Evolutionary conservation across 2,888 invertebrate genomes (phyloP).

Genomic region (Thyatira batis): DNA sequence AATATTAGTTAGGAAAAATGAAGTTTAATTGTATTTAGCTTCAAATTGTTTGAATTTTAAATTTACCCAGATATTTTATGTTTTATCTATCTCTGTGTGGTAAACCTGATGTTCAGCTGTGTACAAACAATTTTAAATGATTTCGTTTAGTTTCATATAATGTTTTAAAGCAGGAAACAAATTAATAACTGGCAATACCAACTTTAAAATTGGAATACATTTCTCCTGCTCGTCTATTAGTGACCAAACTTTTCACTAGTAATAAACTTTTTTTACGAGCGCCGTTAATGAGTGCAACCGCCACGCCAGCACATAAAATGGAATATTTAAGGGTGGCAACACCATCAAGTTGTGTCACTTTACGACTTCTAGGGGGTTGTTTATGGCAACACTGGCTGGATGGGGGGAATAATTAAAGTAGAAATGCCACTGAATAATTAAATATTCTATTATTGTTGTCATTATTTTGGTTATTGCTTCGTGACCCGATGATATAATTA

Average conservation of each 20-base stretch:
- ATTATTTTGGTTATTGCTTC: background rate
- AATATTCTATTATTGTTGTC: constrained; percentile 15
- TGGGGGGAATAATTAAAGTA: constrained; percentile 21
- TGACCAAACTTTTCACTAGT: background rate
- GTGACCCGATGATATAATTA: background rate
- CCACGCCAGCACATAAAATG: constrained; percentile 25
- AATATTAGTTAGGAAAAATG: too few relatives aligned
- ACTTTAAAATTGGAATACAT: background rate
- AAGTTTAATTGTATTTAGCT: too few relatives aligned
- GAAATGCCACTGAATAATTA: constrained; percentile 36
- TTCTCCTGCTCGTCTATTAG: background rate
- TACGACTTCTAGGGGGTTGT: constrained; percentile 55
- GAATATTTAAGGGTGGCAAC: constrained; percentile 8
- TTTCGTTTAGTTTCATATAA: too few relatives aligned
- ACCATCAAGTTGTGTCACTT: constrained; percentile 48
- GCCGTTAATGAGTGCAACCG: constrained; percentile 23
- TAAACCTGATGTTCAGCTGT: background rate
- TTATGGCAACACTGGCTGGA: constrained; percentile 34
- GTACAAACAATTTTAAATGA: too few relatives aligned
- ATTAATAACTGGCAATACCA: background rate
- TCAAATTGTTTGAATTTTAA: too few relatives aligned
- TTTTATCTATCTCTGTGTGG: too few relatives aligned
- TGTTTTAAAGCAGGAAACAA: background rate
- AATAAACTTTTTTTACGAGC: constrained; percentile 27
- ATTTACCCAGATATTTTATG: too few relatives aligned